These are phyloP conservation scores for Neuroscelio doddi DNA, from an alignment of 2,888 invertebrate genomes.

Conservation along the genomic window DNA sequence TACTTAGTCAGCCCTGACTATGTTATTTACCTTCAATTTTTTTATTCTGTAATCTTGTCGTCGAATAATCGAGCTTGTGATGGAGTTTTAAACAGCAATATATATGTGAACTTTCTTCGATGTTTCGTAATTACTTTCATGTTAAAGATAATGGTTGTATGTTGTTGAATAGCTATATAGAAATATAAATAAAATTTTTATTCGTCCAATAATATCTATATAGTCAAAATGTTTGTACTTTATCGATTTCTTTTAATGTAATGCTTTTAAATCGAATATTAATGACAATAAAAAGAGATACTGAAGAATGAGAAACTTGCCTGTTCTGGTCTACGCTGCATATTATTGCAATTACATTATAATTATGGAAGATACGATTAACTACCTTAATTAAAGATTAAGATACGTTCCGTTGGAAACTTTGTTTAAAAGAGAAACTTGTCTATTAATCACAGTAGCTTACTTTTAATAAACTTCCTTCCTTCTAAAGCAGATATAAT, in stretches of 20 bases:
- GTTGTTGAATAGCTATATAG: conserved; percentile 7
- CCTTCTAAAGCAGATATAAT: conserved; percentile 13
- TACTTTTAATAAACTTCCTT: conserved; percentile 29
- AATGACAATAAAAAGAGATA: no score
- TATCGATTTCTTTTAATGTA: no score
- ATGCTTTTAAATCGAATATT: no score
- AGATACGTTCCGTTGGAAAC: conserved; percentile 57
- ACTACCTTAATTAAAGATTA: conserved; percentile 62
- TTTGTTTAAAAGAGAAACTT: conserved; percentile 50
- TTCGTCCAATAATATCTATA: no score
- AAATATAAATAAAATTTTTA: neutral
- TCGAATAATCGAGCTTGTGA: conserved; percentile 55
- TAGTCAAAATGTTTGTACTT: no score
- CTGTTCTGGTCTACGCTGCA: no score
- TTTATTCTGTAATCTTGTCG: conserved; percentile 51
- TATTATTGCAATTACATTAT: conserved; percentile 60
- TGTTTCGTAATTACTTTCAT: conserved; percentile 59
- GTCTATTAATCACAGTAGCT: conserved; percentile 23
- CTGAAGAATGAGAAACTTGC: no score
- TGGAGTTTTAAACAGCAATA: conserved; percentile 68
- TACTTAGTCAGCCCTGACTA: neutral
- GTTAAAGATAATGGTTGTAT: conserved; percentile 51
- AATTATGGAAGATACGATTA: conserved; percentile 53
- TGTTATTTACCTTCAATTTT: conserved; percentile 21
- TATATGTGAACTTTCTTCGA: conserved; percentile 62